These are phyloP conservation scores for Spodoptera exigua DNA, from an alignment of 2,888 invertebrate species.

Conservation along the genomic window DNA sequence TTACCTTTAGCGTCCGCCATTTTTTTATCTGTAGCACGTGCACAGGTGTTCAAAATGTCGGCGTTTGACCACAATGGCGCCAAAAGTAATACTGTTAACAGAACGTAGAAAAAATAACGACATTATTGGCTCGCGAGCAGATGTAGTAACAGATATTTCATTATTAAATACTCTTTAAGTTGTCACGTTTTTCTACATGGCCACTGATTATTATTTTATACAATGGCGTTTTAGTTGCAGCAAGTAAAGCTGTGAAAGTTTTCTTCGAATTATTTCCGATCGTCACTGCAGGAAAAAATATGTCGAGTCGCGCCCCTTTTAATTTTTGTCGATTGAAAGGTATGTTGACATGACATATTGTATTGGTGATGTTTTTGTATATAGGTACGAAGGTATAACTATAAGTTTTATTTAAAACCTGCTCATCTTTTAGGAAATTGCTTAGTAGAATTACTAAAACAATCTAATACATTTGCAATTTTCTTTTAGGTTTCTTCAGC, in stretches of 20 bases:
- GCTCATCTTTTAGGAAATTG: too few species aligned
- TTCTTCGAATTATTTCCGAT: conserved; percentile 26
- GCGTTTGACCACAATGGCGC: conserved; percentile 45
- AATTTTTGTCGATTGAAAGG: conserved; percentile 8
- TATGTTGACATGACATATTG: too few species aligned
- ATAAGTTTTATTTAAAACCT: too few species aligned
- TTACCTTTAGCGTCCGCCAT: conserved; percentile 19
- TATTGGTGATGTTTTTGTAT: too few species aligned
- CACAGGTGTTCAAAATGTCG: conserved; percentile 48
- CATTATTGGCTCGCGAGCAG: conserved; percentile 52
- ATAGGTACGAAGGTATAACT: too few species aligned
- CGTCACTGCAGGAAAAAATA: background rate
- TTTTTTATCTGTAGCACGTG: conserved; percentile 53
- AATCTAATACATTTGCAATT: too few species aligned
- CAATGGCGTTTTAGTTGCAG: conserved; percentile 30
- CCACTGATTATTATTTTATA: conserved; percentile 55
- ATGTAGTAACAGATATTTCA: conserved; percentile 49
- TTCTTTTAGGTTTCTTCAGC: too few species aligned
- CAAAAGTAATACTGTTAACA: conserved; percentile 34
- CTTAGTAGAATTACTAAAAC: too few species aligned
- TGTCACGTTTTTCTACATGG: conserved; percentile 50
- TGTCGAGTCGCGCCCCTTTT: conserved; percentile 5
- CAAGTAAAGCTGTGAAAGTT: conserved; percentile 24
- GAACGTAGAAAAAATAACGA: conserved; percentile 19
- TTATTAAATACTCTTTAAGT: conserved; percentile 54